Percentiles rank a stretch among this genome's conserved stretches.
Conservation (phyloP, 2,888 invertebrate species). For the Luperina testacea region DNA sequence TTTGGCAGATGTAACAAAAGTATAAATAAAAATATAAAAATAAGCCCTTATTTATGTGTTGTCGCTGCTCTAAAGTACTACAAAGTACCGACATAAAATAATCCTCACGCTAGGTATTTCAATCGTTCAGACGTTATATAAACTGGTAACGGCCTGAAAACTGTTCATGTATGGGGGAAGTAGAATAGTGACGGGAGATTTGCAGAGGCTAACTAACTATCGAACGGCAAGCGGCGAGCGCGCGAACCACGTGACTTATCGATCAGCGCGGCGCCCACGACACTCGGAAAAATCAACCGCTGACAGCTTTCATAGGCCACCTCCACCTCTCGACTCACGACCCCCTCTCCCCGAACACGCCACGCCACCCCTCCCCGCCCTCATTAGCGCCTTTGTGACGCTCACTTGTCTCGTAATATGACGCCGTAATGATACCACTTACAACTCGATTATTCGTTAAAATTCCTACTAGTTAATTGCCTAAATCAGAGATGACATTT, state of each 20-base stretch:
- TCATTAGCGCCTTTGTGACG: slow-evolving; percentile 90
- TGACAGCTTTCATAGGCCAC: slow-evolving; percentile 88
- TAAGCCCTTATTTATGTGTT: neutral
- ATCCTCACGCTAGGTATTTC: slow-evolving; percentile 22
- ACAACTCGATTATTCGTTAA: slow-evolving; percentile 80
- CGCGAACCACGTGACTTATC: slow-evolving; percentile 89
- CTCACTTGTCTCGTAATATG: slow-evolving; percentile 88
- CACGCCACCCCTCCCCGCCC: slow-evolving; percentile 76
- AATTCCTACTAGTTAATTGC: slow-evolving; percentile 57
- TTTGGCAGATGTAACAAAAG: neutral
- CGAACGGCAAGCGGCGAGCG: slow-evolving; percentile 78
- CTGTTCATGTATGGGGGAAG: slow-evolving; percentile 65
- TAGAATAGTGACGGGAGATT: slow-evolving; percentile 85
- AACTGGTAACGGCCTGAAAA: slow-evolving; percentile 63
- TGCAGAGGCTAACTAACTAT: slow-evolving; percentile 86
- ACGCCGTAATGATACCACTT: slow-evolving; percentile 87
- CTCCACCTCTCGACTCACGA: slow-evolving; percentile 72
- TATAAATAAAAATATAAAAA: neutral
- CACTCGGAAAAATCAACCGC: slow-evolving; percentile 90
- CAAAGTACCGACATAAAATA: slow-evolving; percentile 11
- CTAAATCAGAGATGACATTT: slow-evolving; percentile 39
- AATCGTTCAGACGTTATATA: slow-evolving; percentile 49
- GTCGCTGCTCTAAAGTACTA: neutral
- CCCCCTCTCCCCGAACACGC: slow-evolving; percentile 54
- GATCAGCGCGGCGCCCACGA: slow-evolving; percentile 89